These are phyloP conservation scores for Gastrophysa polygoni DNA, from an alignment of 2,888 invertebrate species.

Conservation along the genomic window DNA sequence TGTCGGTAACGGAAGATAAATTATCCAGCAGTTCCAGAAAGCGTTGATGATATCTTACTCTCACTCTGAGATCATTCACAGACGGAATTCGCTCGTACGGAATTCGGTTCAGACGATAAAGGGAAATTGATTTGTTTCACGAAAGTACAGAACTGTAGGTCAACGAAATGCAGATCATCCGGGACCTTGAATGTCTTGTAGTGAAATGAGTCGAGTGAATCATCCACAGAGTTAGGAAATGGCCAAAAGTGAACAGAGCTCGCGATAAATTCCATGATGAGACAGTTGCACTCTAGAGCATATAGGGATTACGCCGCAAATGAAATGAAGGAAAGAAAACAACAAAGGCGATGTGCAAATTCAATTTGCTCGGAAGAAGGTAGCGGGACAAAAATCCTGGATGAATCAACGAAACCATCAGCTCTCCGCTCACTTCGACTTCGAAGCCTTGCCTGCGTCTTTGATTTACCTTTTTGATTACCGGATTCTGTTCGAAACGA, in stretches of 20 bases:
- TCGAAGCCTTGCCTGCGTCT: conserved; percentile 49
- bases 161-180: no score
- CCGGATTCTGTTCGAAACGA: conserved; percentile 44
- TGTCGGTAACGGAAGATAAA: neutral
- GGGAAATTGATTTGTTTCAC: no score
- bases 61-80: no score
- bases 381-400: conserved; percentile 51
- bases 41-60: neutral
- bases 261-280: conserved; percentile 40
- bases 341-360: conserved; percentile 53
- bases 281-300: conserved; percentile 39
- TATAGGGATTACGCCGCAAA: conserved; percentile 47
- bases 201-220: no score
- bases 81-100: no score
- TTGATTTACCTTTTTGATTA: conserved; percentile 57
- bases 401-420: conserved; percentile 54
- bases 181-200: no score
- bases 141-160: no score
- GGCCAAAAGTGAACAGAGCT: no score
- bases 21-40: neutral
- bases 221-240: no score
- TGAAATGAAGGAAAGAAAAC: conserved; percentile 46
- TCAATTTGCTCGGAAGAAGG: conserved; percentile 53
- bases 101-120: no score
- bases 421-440: conserved; percentile 44